phyloP scores from a whole-genome alignment of 2,888 invertebrate species.

The Amaurobius ferox region DNA sequence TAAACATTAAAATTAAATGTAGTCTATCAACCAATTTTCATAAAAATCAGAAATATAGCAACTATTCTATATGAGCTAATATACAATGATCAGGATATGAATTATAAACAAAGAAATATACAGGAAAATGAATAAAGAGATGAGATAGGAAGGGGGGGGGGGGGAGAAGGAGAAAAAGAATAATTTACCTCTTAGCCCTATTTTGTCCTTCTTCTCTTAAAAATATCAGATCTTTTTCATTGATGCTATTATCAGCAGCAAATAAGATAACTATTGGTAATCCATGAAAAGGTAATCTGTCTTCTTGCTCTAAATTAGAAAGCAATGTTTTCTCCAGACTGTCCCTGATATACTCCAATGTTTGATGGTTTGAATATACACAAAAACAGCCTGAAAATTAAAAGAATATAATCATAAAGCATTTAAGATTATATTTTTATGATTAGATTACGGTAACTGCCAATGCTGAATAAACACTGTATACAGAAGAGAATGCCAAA shows the following conservation, averaged over 20 bases:
- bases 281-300: conserved; percentile 89
- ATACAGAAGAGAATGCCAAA: too few relatives aligned
- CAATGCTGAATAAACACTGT: too few relatives aligned
- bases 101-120: conserved; percentile 93
- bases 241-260: conserved; percentile 88
- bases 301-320: conserved; percentile 92
- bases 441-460: too few relatives aligned
- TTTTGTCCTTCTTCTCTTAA: conserved; percentile 92
- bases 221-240: conserved; percentile 89
- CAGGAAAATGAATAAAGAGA: conserved; percentile 80
- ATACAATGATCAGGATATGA: too few relatives aligned
- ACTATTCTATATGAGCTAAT: too few relatives aligned
- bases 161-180: conserved; percentile 80
- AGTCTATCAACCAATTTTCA: too few relatives aligned
- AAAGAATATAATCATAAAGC: too few relatives aligned
- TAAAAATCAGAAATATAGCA: too few relatives aligned
- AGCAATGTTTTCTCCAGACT: conserved; percentile 93
- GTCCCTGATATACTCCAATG: conserved; percentile 93
- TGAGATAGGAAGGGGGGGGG: conserved; percentile 87
- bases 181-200: conserved; percentile 86
- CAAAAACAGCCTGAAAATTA: conserved; percentile 79
- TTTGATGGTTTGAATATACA: conserved; percentile 90
- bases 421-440: too few relatives aligned
- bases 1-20: too few relatives aligned
- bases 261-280: conserved; percentile 94